These are phyloP conservation scores for Laupala kohalensis DNA, from an alignment of 1,140 invertebrate genomes.

Conservation along the genomic window DNA sequence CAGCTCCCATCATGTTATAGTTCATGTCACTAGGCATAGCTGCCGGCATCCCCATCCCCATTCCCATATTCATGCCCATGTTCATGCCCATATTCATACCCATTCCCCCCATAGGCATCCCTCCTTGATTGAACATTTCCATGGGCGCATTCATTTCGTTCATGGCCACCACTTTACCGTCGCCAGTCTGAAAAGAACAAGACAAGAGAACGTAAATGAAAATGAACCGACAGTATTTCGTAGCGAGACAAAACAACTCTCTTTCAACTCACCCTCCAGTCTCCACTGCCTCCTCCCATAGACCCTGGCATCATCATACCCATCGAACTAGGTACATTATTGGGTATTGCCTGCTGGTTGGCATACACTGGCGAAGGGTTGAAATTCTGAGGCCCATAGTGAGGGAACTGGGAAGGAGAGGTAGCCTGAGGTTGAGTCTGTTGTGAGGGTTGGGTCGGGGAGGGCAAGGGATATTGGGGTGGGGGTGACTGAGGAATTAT, in stretches of 20 bases:
- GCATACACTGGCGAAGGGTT: constrained; percentile 30
- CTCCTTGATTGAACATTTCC: constrained; percentile 12
- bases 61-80: constrained; percentile 8
- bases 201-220: not conserved
- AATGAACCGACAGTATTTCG: not conserved
- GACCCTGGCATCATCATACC: not conserved
- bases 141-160: constrained; percentile 23
- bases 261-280: constrained; percentile 13
- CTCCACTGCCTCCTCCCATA: constrained; percentile 10
- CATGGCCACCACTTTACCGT: constrained; percentile 32
- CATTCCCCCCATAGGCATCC: constrained; percentile 4
- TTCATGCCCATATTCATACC: constrained; percentile 2
- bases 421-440: not conserved
- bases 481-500: constrained; percentile 19
- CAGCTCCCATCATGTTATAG: constrained; percentile 29
- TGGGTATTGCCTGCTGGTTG: constrained; percentile 16
- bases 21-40: constrained; percentile 27
- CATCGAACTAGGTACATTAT: not conserved
- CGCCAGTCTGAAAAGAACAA: constrained; percentile 31
- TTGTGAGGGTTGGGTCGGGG: not conserved
- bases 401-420: constrained; percentile 1
- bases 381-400: constrained; percentile 21
- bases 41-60: not conserved
- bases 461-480: not conserved
- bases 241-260: not conserved